These are phyloP conservation scores for Noctilio leporinus DNA, from an alignment of 2,113 vertebrate species.

Conservation along the genomic window DNA sequence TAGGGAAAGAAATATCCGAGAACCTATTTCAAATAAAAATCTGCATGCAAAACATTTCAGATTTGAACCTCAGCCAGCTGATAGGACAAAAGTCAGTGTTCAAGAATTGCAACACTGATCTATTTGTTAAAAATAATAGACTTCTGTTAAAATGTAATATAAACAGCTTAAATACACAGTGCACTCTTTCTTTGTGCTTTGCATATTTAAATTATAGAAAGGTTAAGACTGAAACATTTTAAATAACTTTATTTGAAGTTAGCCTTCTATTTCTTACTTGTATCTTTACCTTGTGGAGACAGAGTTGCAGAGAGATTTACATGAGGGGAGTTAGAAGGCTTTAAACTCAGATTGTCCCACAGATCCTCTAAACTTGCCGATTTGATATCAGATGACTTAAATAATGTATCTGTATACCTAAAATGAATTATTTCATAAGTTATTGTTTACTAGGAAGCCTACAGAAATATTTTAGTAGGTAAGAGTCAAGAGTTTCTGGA, in stretches of 20 bases:
- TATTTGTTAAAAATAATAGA: slow-evolving; percentile 64
- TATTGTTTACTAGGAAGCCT: not conserved
- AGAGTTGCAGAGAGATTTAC: slow-evolving; percentile 83
- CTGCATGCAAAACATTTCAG: slow-evolving; percentile 53
- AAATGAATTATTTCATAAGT: slow-evolving; percentile 47
- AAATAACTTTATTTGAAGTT: not conserved
- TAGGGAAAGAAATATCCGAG: slow-evolving; percentile 36
- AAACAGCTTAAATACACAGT: slow-evolving; percentile 51
- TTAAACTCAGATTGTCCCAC: slow-evolving; percentile 90
- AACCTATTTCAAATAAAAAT: slow-evolving; percentile 29
- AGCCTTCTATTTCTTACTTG: not conserved
- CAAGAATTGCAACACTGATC: slow-evolving; percentile 46
- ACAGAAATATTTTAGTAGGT: slow-evolving; percentile 5
- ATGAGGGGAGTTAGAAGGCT: slow-evolving; percentile 80
- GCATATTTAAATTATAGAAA: slow-evolving; percentile 55
- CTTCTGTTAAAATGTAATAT: slow-evolving; percentile 60
- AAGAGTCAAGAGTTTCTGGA: not conserved
- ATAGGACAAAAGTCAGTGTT: slow-evolving; percentile 48
- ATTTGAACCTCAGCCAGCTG: slow-evolving; percentile 50
- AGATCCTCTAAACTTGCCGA: slow-evolving; percentile 88
- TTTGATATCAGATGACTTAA: slow-evolving; percentile 79
- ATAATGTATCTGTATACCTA: slow-evolving; percentile 81
- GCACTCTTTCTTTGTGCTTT: not conserved
- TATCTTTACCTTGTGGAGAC: slow-evolving; percentile 84
- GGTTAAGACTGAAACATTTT: slow-evolving; percentile 16